These are phyloP conservation scores for Anthopleura sola DNA, from an alignment of 64 coral and sea anemone species.

Conservation along the genomic window DNA sequence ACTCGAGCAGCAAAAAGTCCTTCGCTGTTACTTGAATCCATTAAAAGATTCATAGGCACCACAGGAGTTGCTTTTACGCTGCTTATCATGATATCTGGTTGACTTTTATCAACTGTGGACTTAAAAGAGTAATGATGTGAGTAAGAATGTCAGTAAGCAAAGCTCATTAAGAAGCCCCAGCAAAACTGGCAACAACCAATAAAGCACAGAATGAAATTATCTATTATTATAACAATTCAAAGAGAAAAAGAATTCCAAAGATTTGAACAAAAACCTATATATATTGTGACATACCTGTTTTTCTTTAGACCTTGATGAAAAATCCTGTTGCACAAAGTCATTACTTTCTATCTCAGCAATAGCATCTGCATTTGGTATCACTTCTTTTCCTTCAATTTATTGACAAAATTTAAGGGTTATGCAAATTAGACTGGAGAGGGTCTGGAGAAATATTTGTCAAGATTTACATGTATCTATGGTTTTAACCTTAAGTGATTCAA, in stretches of 20 bases:
- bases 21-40: conserved; percentile 19
- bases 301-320: conserved; percentile 56
- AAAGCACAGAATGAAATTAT: not conserved
- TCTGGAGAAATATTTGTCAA: no score
- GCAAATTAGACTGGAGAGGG: no score
- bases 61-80: not conserved
- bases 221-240: not conserved
- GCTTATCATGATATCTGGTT: not conserved
- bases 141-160: no score
- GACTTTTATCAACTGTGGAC: conserved; percentile 27
- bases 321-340: conserved; percentile 82
- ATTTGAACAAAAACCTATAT: not conserved
- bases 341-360: conserved; percentile 77
- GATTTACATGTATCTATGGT: no score
- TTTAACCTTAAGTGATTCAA: no score
- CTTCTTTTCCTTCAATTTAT: conserved; percentile 18
- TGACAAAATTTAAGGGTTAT: no score
- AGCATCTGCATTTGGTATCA: conserved; percentile 60
- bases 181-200: not conserved
- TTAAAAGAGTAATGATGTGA: not conserved
- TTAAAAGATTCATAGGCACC: conserved; percentile 1
- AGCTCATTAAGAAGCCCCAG: not conserved
- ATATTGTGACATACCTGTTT: conserved; percentile 32
- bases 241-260: no score
- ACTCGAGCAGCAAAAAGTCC: conserved; percentile 52